Conservation (phyloP, 2,113 vertebrate genomes). For the Bufo bufo region DNA sequence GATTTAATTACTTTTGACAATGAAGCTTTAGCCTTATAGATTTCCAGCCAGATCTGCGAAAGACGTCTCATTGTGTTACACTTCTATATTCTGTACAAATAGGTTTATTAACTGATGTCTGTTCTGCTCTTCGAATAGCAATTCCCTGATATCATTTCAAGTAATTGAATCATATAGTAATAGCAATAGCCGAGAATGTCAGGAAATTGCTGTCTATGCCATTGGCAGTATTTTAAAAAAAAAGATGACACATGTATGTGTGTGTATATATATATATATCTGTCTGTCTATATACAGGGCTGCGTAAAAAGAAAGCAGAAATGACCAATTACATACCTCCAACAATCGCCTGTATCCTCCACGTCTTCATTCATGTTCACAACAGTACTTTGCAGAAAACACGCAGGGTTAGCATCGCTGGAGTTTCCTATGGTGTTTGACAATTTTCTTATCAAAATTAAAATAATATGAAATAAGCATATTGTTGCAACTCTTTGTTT, state of each 20-base stretch:
- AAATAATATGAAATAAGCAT: too few species aligned
- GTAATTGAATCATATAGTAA: neutral
- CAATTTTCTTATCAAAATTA: too few species aligned
- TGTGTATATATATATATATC: too few species aligned
- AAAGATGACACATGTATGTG: neutral
- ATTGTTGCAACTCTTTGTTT: too few species aligned
- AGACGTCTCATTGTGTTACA: neutral
- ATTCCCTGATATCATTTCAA: neutral
- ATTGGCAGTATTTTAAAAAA: neutral
- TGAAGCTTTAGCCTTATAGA: slow-evolving; percentile 12
- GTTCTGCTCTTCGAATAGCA: neutral
- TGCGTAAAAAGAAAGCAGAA: too few species aligned
- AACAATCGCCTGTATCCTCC: too few species aligned
- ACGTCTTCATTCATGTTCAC: too few species aligned
- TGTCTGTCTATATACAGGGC: too few species aligned
- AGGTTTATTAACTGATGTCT: neutral
- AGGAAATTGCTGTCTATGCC: neutral
- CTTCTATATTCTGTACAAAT: neutral
- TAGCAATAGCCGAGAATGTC: neutral
- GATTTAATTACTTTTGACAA: slow-evolving; percentile 42
- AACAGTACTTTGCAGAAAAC: too few species aligned
- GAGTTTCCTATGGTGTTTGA: too few species aligned
- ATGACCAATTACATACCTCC: too few species aligned
- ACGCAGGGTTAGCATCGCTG: too few species aligned
- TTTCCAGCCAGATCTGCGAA: slow-evolving; percentile 18